Conservation (phyloP, 2,797 vertebrate genomes). For the Spondyliosoma cantharus region DNA sequence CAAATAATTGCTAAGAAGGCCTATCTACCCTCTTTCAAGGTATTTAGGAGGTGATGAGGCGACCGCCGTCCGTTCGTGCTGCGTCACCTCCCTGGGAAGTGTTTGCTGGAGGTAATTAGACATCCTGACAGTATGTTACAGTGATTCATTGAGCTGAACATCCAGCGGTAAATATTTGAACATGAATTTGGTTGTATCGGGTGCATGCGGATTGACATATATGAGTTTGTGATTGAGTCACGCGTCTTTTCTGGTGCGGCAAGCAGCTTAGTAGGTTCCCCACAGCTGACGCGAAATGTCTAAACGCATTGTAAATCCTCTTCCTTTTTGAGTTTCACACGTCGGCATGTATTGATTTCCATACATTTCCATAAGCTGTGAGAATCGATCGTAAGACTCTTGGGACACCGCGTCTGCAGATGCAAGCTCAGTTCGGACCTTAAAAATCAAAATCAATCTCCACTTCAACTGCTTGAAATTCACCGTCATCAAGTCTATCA, state of each 20-base stretch:
- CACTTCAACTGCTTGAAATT: neutral
- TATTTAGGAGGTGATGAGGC: neutral
- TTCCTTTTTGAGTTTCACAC: neutral
- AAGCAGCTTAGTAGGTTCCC: neutral
- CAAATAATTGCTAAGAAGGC: neutral
- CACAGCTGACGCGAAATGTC: neutral
- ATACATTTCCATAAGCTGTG: neutral
- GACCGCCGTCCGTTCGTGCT: neutral
- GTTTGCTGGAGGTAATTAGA: conserved; percentile 12
- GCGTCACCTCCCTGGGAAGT: neutral
- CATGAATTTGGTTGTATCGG: neutral
- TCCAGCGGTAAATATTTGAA: conserved; percentile 25
- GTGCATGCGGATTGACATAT: neutral
- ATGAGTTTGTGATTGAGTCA: neutral
- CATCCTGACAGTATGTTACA: neutral
- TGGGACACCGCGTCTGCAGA: neutral
- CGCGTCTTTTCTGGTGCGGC: too few relatives aligned
- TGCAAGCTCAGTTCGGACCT: neutral
- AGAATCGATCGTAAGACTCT: neutral
- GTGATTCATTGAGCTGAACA: conserved; percentile 19
- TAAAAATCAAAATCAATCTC: neutral
- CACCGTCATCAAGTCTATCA: too few relatives aligned
- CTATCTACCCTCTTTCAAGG: neutral
- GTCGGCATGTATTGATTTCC: neutral
- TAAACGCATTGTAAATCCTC: neutral